A percentile compares a stretch with the other conserved stretches of the same genome.
These are phyloP conservation scores for Poeciliopsis prolifica DNA, from an alignment of 2,113 vertebrate genomes.

Conservation along the genomic window DNA sequence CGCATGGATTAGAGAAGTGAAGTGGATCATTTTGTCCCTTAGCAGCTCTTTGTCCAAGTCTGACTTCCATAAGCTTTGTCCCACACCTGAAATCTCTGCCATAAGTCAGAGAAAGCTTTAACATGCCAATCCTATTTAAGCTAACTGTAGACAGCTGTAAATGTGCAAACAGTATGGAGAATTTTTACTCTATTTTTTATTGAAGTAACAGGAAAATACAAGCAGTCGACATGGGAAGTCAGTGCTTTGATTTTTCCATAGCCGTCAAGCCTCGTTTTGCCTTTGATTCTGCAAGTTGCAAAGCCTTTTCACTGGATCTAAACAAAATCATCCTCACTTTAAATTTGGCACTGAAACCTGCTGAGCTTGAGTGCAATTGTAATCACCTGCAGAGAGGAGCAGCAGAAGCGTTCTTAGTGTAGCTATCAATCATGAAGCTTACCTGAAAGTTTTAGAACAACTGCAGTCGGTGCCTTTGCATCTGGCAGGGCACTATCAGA, in stretches of 20 bases:
- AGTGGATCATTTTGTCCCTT: constrained; percentile 63
- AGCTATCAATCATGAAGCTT: constrained; percentile 61
- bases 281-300: background rate
- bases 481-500: constrained; percentile 39
- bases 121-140: constrained; percentile 44
- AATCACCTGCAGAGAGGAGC: constrained; percentile 57
- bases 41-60: constrained; percentile 52
- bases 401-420: constrained; percentile 37
- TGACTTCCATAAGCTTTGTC: constrained; percentile 46
- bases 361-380: constrained; percentile 50
- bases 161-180: constrained; percentile 14
- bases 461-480: constrained; percentile 12
- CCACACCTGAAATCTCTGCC: constrained; percentile 55
- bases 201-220: constrained; percentile 8
- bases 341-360: constrained; percentile 31
- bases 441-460: constrained; percentile 36
- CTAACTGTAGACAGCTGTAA: constrained; percentile 11
- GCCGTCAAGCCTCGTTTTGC: background rate
- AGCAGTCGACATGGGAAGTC: background rate
- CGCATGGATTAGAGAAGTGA: constrained; percentile 70
- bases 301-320: constrained; percentile 10
- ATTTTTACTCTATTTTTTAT: background rate
- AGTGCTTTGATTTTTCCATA: background rate
- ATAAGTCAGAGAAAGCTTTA: constrained; percentile 15
- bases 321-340: constrained; percentile 7